These are phyloP conservation scores for Meriones unguiculatus DNA, from an alignment of 2,113 vertebrate genomes.

Conservation along the genomic window DNA sequence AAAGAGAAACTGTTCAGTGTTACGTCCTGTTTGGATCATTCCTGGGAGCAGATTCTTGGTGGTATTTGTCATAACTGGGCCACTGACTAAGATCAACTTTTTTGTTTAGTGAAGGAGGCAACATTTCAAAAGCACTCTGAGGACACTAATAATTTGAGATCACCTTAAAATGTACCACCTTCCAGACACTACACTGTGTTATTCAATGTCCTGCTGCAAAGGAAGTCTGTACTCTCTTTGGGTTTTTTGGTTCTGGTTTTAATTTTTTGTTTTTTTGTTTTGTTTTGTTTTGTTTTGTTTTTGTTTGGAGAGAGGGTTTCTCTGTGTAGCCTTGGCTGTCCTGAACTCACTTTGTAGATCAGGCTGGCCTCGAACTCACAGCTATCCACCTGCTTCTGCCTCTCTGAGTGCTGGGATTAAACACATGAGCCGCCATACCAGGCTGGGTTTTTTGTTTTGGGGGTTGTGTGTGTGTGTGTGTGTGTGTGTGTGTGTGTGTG, in stretches of 20 bases:
- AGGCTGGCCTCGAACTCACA: too few relatives aligned
- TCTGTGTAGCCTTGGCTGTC: too few relatives aligned
- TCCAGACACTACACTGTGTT: too few relatives aligned
- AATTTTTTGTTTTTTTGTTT: neutral
- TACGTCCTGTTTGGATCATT: slow-evolving; percentile 73
- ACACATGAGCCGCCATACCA: too few relatives aligned
- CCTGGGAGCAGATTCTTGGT: slow-evolving; percentile 69
- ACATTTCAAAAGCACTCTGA: neutral
- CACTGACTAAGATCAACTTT: slow-evolving; percentile 49
- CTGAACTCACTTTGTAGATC: too few relatives aligned
- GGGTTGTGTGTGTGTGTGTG: too few relatives aligned
- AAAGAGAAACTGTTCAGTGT: slow-evolving; percentile 70
- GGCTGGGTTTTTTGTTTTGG: too few relatives aligned
- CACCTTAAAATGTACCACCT: neutral
- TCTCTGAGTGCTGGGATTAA: too few relatives aligned
- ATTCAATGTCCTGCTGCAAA: neutral
- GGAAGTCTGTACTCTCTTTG: neutral
- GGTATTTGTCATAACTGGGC: slow-evolving; percentile 64
- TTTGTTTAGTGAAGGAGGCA: slow-evolving; percentile 49
- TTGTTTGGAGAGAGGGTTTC: neutral
- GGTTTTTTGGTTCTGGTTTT: neutral
- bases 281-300: neutral
- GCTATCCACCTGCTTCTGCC: too few relatives aligned
- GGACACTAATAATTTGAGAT: neutral
- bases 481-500: too few relatives aligned